Base-by-base conservation (phyloP, 1,140 invertebrate species). In the Drosophila seguyi region DNA sequence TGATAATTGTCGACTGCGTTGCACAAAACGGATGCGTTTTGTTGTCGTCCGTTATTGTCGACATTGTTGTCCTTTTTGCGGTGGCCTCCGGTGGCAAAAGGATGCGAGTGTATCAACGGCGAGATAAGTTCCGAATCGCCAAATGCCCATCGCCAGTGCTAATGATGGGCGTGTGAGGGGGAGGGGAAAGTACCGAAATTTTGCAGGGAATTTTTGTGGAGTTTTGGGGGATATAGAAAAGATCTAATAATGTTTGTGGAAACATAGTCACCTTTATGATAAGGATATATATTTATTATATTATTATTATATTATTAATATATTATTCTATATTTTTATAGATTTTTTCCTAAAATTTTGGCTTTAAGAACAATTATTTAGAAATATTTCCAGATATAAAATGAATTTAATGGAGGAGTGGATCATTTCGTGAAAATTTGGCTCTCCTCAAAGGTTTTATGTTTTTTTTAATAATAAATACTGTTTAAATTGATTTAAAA, bases 1-100 rank as follows among this genome's bases (percentile, higher is more conserved):
- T 84, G 85, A 88, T 88, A 88, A 88, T 88, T 88, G 85, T 77
- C 78, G 84, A 71, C 77, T 88, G 60, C 48, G 68, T 77, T 80
- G 72, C 81, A 85, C 66, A 84, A 77, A 80, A 69, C 85, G 85
- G 85, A 90, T 88, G 82, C 69, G 67, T 80, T 62, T 41, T 63
- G 68, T 55, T 63, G 36, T 20, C 25, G n/a, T 41, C 25, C 42
- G 22, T 56, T 36, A 20, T 50, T 44, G 48, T 38, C n/a, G 58
- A 39, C 36, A 72, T 59, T 59, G 67, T 58, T 72, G 69, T 50
- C 39, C 66, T 72, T 72, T 72, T 72, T 58, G 66, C 60, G 52
- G 52, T 36, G 36, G 20, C 27, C 20, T n/a, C 44, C 65, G 29
- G 31, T n/a, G 10, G 36, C 27, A 29, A 38, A 53, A 38, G 65